A percentile compares a stretch with the other conserved stretches of the same genome.
Conservation (phyloP, 2,113 vertebrate species). For the Dascyllus trimaculatus region DNA sequence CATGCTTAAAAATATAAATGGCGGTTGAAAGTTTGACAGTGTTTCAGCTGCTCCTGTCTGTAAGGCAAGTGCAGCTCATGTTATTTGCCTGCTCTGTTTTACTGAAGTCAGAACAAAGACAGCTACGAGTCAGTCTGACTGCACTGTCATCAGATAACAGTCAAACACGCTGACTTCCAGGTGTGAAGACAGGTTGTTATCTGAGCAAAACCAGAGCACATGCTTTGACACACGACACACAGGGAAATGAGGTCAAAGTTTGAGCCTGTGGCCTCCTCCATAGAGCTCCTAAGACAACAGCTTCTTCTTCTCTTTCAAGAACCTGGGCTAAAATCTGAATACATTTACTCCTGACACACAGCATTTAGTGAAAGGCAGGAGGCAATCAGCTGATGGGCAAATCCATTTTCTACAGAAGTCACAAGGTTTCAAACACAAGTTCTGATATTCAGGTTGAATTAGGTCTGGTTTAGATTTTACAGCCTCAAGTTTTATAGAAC, state of each 20-base stretch:
- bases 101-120: not conserved
- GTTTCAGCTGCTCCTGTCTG: not conserved
- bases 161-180: slow-evolving; percentile 1
- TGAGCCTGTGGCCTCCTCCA: not conserved
- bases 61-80: too few species aligned
- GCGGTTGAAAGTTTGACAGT: not conserved
- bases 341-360: not conserved
- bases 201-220: not conserved
- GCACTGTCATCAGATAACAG: not conserved
- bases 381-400: slow-evolving; percentile 7
- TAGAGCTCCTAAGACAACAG: not conserved
- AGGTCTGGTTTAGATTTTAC: not conserved
- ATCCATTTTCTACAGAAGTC: slow-evolving; percentile 30
- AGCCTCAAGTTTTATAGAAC: too few species aligned
- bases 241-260: slow-evolving; percentile 3
- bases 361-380: not conserved
- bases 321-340: not conserved
- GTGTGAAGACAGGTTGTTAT: not conserved
- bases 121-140: slow-evolving; percentile 1
- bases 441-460: slow-evolving; percentile 8
- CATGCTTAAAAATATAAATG: not conserved
- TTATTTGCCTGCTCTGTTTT: not conserved
- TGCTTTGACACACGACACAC: too few species aligned
- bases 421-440: slow-evolving; percentile 22
- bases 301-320: not conserved